Percentiles rank a stretch among this genome's conserved stretches.
Evolutionary conservation across 2,113 vertebrate genomes (phyloP).

Genomic region (Corythornis vintsioides): DNA sequence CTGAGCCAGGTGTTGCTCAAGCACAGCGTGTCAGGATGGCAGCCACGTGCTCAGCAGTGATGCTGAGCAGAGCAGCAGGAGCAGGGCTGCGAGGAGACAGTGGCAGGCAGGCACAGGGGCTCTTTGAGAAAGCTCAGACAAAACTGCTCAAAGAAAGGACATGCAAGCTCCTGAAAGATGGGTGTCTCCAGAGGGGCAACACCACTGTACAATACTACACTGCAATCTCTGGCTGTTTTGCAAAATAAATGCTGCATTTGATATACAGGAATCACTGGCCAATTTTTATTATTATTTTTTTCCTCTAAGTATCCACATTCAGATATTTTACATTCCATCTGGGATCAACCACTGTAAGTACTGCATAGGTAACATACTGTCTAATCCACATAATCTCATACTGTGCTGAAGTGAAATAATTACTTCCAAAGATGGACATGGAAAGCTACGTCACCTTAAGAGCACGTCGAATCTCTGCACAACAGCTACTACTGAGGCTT

Average conservation of each 20-base stretch:
- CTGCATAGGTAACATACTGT: neutral
- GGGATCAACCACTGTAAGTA: neutral
- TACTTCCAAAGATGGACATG: neutral
- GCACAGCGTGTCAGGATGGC: neutral
- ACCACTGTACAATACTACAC: no score
- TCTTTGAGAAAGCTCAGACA: neutral
- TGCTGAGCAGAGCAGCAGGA: conserved; percentile 2
- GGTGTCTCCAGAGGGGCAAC: neutral
- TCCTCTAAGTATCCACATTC: neutral
- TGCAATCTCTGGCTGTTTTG: neutral
- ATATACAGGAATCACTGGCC: neutral
- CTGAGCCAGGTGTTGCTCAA: neutral
- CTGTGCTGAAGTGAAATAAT: neutral
- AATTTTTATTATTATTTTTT: neutral
- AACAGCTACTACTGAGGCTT: neutral
- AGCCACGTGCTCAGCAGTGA: neutral
- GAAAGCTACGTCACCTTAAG: neutral
- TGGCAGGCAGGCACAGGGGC: neutral
- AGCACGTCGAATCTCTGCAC: neutral
- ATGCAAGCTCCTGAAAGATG: neutral
- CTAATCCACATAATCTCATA: neutral
- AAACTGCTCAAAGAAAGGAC: neutral
- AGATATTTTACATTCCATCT: conserved; percentile 3
- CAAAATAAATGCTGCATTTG: neutral
- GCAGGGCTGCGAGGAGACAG: neutral